Evolutionary conservation across 1,140 invertebrate genomes (phyloP).

Genomic region (Trachymyrmex septentrionalis): DNA sequence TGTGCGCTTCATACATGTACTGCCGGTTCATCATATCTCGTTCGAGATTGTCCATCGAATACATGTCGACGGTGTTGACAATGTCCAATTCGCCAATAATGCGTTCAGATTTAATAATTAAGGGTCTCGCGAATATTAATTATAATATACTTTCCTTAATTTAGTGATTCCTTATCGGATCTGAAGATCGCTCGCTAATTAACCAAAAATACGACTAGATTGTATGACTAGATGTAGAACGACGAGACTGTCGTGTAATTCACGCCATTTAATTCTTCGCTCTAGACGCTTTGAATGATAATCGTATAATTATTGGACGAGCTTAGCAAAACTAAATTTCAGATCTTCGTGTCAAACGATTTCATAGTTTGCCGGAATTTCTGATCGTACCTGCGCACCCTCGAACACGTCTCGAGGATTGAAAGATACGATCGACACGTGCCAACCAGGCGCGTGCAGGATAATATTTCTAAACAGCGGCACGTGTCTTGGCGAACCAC

Average conservation of each 20-base stretch:
- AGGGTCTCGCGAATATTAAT: background rate
- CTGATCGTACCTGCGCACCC: constrained; percentile 7
- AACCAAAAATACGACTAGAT: constrained; percentile 38
- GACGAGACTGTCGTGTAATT: background rate
- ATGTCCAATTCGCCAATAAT: background rate
- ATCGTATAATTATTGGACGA: constrained; percentile 17
- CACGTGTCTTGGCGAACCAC: constrained; percentile 73
- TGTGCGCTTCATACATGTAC: constrained; percentile 87
- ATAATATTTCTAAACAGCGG: constrained; percentile 78
- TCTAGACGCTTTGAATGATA: background rate
- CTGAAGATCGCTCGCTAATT: background rate
- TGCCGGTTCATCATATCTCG: constrained; percentile 87
- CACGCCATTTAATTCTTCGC: constrained; percentile 1
- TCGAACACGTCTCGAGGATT: constrained; percentile 69
- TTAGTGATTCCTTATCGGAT: background rate
- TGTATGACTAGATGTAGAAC: constrained; percentile 33
- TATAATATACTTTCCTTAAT: background rate
- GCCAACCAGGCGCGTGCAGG: constrained; percentile 63
- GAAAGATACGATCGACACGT: constrained; percentile 74
- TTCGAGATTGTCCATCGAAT: constrained; percentile 87
- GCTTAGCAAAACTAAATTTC: background rate
- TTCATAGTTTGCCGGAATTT: constrained; percentile 15
- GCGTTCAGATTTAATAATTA: background rate
- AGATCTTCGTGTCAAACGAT: background rate
- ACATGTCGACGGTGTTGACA: constrained; percentile 80